Evolutionary conservation across 2,797 vertebrate genomes (phyloP), one percentile per base, ranked within the genome.

Genomic region (Lagocephalus sceleratus): DNA sequence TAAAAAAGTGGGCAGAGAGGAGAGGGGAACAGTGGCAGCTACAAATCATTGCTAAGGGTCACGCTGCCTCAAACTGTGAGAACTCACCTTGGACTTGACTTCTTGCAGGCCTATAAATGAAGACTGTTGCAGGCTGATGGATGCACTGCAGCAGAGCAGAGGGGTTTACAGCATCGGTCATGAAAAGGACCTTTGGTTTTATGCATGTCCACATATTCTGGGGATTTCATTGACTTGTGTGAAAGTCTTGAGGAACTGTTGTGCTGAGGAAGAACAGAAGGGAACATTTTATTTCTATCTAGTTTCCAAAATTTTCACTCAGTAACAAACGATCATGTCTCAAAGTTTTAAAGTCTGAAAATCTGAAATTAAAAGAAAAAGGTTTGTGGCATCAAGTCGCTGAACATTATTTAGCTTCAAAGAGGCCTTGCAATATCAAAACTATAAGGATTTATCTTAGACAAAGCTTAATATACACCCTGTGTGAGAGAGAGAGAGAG

Each of bases 31-130:
- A 47, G 73, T 52, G 71, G 63, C 19, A 56, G 56, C 65, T 70
- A 80, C 79, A 84, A 87, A 86, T 86, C 74, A 78, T 56, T 61
- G 78, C 75, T 73, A 75, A 84, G 75, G 71, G 72, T 74, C 63
- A 69, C 55, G 53, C 46, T 35, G 46, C 51, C 69, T 73, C 68
- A 46, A 54, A 76, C 51, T 47, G 51, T 58, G 69, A 76, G 50
- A 66, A 65, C 57, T 82, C 71, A 83, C 73, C 66, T 75, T 82
- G 77, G 65, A 51, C 43, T 50, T 25, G 46, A 43, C 47, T 60
- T 63, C 53, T 66, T 54, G 47, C 38, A 32, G 64, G 50, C 51
- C 39, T 47, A 59, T 71, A 65, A 83, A 66, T 65, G 69, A 72
- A 76, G 54, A 66, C 35, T 20, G 23, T 26, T 63, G 47, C 38